Conservation (phyloP, 2,113 vertebrate genomes). For the Eubucco bourcierii region DNA sequence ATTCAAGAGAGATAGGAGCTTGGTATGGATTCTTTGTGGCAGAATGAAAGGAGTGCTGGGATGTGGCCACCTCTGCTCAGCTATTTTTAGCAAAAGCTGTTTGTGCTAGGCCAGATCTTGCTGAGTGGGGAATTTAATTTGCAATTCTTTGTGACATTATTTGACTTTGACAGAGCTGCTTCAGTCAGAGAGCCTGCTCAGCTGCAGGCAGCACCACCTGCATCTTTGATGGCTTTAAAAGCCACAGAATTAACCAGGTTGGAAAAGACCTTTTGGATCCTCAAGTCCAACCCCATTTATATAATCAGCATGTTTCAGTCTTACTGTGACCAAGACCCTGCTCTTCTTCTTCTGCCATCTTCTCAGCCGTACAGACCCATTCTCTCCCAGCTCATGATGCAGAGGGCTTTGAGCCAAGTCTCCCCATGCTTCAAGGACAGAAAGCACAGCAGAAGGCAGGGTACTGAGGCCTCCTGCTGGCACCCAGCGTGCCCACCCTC, state of each 20-base stretch:
- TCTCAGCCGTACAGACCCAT: neutral
- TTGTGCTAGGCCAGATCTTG: conserved; percentile 32
- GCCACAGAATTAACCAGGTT: neutral
- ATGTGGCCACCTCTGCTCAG: conserved; percentile 36
- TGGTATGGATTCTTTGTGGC: conserved; percentile 37
- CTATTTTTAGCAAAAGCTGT: conserved; percentile 41
- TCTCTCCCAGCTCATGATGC: neutral
- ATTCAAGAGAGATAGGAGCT: neutral
- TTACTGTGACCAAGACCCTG: neutral
- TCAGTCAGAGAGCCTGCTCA: neutral
- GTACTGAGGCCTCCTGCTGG: neutral
- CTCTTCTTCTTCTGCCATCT: neutral
- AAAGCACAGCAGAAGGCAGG: neutral
- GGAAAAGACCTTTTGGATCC: too few relatives aligned
- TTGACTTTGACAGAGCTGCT: conserved; percentile 11
- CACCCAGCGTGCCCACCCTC: neutral
- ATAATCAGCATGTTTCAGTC: neutral
- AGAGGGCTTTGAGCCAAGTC: neutral
- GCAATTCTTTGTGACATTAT: conserved; percentile 29
- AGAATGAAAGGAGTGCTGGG: conserved; percentile 17
- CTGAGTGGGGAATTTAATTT: conserved; percentile 59
- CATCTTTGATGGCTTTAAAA: neutral
- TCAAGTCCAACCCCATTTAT: neutral
- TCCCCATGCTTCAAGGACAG: neutral
- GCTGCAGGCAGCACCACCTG: neutral